phyloP scores from a whole-genome alignment of 2,888 invertebrate genomes.

The Aspidiotus rigidus region DNA sequence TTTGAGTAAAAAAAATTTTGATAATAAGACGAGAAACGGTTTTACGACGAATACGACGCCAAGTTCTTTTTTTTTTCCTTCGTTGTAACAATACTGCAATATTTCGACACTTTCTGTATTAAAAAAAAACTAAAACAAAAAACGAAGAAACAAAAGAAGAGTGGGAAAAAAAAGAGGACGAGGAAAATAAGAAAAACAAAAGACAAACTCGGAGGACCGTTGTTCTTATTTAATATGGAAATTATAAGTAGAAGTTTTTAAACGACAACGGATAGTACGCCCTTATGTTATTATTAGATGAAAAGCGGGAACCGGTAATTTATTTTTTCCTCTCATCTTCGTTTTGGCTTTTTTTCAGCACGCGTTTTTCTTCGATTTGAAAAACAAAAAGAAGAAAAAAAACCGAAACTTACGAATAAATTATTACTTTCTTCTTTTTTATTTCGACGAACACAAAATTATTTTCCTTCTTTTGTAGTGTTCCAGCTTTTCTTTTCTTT shows the following conservation, averaged over 20 bases:
- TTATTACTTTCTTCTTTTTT: constrained; percentile 24
- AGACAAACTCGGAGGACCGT: constrained; percentile 22
- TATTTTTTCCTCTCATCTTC: constrained; percentile 27
- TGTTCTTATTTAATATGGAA: constrained; percentile 33
- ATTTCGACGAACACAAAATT: constrained; percentile 10
- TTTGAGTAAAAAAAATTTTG: not conserved
- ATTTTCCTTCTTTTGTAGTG: constrained; percentile 12
- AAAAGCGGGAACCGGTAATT: constrained; percentile 32
- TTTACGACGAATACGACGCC: constrained; percentile 1
- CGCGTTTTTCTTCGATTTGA: constrained; percentile 21
- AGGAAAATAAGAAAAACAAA: constrained; percentile 22
- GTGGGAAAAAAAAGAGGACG: constrained; percentile 3
- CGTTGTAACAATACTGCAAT: not conserved
- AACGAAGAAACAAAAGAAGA: constrained; percentile 21
- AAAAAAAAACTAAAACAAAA: constrained; percentile 8
- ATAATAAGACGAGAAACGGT: constrained; percentile 14
- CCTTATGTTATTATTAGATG: constrained; percentile 31
- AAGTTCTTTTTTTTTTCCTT: constrained; percentile 9
- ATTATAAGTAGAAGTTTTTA: constrained; percentile 31
- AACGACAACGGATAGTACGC: constrained; percentile 22
- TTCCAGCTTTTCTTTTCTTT: not conserved
- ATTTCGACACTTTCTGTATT: constrained; percentile 15
- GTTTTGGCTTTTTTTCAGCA: constrained; percentile 23
- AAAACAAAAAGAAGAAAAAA: constrained; percentile 15
- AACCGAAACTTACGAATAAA: constrained; percentile 22